Base-by-base conservation (phyloP, 2,113 vertebrate genomes). In the Datnioides undecimradiatus region DNA sequence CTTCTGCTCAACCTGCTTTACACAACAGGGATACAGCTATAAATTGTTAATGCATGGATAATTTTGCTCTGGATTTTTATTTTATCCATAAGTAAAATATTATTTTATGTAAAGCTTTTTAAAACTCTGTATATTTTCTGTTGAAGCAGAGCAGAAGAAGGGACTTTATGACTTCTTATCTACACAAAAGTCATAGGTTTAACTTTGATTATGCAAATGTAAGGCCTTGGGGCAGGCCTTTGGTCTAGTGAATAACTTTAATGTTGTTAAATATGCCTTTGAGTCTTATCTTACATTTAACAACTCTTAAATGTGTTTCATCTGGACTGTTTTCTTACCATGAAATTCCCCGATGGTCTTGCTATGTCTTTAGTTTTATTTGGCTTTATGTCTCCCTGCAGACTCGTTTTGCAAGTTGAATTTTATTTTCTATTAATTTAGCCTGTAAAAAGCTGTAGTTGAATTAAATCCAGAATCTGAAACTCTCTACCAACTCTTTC, bases 31-130 rank as follows among this genome's bases (percentile, higher is more conserved):
- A 33, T 31, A 29, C 5, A 0, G 29, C 58, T 36, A 49, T 49
- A 3, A 46, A 31, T 10, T 58, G 13, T 68, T 23, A 41, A 51
- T 68, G 25, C 6, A 38, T 23, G 0, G 0, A 40, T 19, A 19
- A 2, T 49, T 66, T 41, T 13, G 57, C 58, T 76, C 57, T 66
- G 21, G 17, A 52, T 23, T 58, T 52, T 45, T 8, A 6, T 34
- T 27, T 49, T 73, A 52, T 51, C 33, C 19, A 43, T 9, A 52
- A 64, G 13, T 60, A 71, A 34, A 58, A 49, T 43, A 60, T 43
- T 27, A 34, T 79, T 62, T 82, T 31, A 86, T 79, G 38, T 59
- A 40, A 36, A 43, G 21, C 66, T 52, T 75, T 75, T 60, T 62
- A 71, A 75, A 63, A 67, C 33, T n/a, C 38, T 59, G 21, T 43